These are phyloP conservation scores for Forbesichthys agassizii DNA, from an alignment of 2,113 vertebrate genomes.

Conservation along the genomic window DNA sequence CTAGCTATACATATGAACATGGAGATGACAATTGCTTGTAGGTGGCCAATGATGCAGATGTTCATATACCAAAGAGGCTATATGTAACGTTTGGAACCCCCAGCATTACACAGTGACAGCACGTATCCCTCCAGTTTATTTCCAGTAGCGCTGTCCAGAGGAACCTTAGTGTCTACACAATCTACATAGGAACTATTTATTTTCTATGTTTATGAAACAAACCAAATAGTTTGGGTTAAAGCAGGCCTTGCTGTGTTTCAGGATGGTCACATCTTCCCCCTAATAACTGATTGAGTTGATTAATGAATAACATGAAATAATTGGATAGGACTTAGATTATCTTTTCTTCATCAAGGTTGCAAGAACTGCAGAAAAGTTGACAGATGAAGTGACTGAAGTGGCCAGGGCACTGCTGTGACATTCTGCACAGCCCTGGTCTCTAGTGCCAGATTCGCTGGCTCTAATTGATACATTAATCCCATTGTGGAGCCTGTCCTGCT, in stretches of 20 bases:
- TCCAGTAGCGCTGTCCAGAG: slow-evolving; percentile 35
- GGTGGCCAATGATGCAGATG: slow-evolving; percentile 72
- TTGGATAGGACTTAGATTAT: background rate
- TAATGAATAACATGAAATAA: slow-evolving; percentile 1
- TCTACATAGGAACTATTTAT: slow-evolving; percentile 16
- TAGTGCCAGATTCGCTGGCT: slow-evolving; percentile 36
- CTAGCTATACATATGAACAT: slow-evolving; percentile 58
- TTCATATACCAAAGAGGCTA: slow-evolving; percentile 90
- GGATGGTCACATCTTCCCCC: background rate
- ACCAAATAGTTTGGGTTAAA: slow-evolving; percentile 9
- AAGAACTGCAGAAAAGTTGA: slow-evolving; percentile 5
- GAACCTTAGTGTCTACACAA: slow-evolving; percentile 24
- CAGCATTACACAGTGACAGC: slow-evolving; percentile 46
- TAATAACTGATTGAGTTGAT: background rate
- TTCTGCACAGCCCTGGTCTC: slow-evolving; percentile 49
- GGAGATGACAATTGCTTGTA: slow-evolving; percentile 52
- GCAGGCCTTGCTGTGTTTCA: background rate
- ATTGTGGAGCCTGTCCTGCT: slow-evolving; percentile 30
- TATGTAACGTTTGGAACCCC: slow-evolving; percentile 54
- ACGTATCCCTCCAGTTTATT: slow-evolving; percentile 43
- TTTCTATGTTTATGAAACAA: slow-evolving; percentile 1
- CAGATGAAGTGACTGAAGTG: slow-evolving; percentile 27
- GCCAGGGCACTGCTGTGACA: slow-evolving; percentile 45
- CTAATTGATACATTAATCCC: slow-evolving; percentile 60
- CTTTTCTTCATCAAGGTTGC: slow-evolving; percentile 9